Base-by-base conservation (phyloP, 2,888 invertebrate genomes). In the Falcaria lacertinaria region DNA sequence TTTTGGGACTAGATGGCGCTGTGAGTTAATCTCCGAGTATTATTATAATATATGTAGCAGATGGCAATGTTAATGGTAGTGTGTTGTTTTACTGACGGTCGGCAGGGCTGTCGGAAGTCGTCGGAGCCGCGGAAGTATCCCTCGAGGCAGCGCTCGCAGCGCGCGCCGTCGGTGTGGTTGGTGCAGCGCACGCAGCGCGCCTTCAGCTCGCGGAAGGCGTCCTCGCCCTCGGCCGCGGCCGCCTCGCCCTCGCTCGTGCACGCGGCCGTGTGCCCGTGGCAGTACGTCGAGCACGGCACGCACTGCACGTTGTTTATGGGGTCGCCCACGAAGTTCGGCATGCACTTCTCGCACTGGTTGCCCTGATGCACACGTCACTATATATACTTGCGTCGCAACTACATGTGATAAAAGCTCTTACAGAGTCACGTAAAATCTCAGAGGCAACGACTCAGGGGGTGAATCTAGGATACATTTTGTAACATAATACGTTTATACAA, bases 251-350 rank as follows among this genome's bases (percentile, higher is more conserved):
- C 92, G 57, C 91, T 91, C 15, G 96, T 92, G 67, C 97, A 97
- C 40, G 95, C 91, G 28, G 92, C 91, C 1, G 96, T 95, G 78
- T 98, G 98, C 0, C 96, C 96, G 79, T 98, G 93, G 67, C 98
- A 98, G 80, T 96, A 97, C 50, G 95, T 94, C 1, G 92, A 86
- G 69, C 98, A 98, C 0, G 97, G 95, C 33, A 95, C 92, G 70
- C 98, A 98, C 52, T 93, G 93, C 0, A 94, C 95, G 33, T 96
- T 96, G 68, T 96, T 94, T 22, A 94, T 92, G 0, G 98, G 97
- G 81, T 98, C 95, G 7, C 98, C 98, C 17, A 98, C 98, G 82
- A 94, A 98, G 43, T 97, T 90, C 0, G 96, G 95, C 71, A 95
- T 93, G 75, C 98, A 98, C 74, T 95, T 94, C 67, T 97, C 95